A percentile compares a stretch with the other conserved stretches of the same genome.
Conservation (phyloP, 2,888 invertebrate species). For the Pemphredon lugubris region DNA sequence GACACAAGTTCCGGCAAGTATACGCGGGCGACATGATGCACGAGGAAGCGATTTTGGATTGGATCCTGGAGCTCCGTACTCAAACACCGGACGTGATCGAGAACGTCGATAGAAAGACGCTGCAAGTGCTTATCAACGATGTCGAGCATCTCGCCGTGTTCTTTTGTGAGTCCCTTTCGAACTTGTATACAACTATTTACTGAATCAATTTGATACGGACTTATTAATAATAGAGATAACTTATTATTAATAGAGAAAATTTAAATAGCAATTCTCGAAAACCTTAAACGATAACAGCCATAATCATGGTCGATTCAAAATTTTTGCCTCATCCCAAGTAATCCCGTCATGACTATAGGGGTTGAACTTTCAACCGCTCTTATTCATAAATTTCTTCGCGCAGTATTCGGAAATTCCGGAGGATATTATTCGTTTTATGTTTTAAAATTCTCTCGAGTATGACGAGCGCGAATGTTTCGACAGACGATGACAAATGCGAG, state of each 20-base stretch:
- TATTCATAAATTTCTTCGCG: no score
- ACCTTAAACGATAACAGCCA: no score
- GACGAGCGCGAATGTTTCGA: conserved; percentile 5
- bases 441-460: no score
- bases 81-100: conserved; percentile 94
- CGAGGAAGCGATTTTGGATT: conserved; percentile 93
- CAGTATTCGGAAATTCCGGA: no score
- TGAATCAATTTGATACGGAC: no score
- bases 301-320: no score
- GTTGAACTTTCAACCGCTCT: no score
- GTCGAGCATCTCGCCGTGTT: conserved; percentile 95
- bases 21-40: conserved; percentile 95
- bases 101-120: conserved; percentile 93
- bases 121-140: conserved; percentile 93
- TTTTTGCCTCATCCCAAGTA: neutral
- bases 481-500: conserved; percentile 92
- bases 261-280: no score
- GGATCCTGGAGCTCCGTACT: conserved; percentile 93
- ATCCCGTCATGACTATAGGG: no score
- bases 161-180: conserved; percentile 87
- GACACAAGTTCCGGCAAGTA: conserved; percentile 93
- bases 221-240: no score
- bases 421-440: no score
- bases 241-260: no score
- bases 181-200: neutral